Percentiles rank a stretch among this genome's conserved stretches.
Conservation (phyloP, 2,797 vertebrate species). For the Pitangus sulphuratus region DNA sequence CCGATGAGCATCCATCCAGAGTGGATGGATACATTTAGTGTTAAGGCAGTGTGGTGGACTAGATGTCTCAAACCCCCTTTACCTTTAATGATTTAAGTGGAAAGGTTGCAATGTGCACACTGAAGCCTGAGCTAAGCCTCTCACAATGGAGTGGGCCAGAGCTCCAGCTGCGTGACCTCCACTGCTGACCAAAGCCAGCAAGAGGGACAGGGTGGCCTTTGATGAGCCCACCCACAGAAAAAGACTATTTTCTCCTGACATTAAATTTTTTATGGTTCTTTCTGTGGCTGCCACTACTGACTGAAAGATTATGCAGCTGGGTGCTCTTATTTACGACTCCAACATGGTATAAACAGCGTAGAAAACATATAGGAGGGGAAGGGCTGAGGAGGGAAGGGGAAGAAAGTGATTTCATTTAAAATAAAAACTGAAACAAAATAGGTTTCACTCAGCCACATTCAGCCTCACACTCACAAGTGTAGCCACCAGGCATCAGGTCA, state of each 20-base stretch:
- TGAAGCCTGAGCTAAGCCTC: not conserved
- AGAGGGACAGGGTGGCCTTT: not conserved
- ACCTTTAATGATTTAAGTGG: not conserved
- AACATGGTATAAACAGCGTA: not conserved
- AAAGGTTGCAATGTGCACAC: not conserved
- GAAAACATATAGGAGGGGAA: not conserved
- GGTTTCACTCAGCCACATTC: not conserved
- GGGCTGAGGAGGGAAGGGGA: accelerated
- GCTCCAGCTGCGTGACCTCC: not conserved
- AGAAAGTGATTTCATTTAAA: not conserved
- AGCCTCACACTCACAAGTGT: not conserved
- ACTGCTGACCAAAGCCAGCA: not conserved
- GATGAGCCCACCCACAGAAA: not conserved
- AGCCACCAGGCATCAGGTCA: not conserved
- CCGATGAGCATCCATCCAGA: not conserved
- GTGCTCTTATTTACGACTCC: not conserved
- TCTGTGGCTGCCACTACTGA: not conserved
- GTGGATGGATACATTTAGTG: not conserved
- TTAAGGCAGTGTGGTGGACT: not conserved
- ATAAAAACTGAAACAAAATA: not conserved
- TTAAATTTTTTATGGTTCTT: not conserved
- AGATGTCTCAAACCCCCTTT: not conserved
- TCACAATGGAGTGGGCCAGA: not conserved
- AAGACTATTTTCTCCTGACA: not conserved
- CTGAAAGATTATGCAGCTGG: not conserved